These are phyloP conservation scores for Drosophila formosana DNA, from an alignment of 2,888 invertebrate genomes.

Conservation along the genomic window DNA sequence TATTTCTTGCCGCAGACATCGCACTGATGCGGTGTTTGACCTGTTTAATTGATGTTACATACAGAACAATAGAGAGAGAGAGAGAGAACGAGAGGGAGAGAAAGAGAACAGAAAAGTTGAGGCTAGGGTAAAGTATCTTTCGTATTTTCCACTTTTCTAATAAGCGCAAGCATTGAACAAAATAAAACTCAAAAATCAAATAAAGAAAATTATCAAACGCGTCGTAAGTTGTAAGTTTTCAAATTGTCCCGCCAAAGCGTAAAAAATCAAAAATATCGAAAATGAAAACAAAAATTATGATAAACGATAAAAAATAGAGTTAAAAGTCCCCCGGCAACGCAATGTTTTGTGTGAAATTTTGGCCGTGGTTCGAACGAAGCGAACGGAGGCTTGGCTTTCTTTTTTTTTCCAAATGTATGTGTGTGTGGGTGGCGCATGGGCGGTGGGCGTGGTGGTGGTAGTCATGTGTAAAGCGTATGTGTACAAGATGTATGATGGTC, in stretches of 20 bases:
- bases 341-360: conserved; percentile 74
- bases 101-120: conserved; percentile 57
- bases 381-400: conserved; percentile 70
- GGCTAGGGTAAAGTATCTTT: conserved; percentile 44
- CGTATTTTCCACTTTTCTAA: conserved; percentile 15
- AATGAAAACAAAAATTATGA: conserved; percentile 31
- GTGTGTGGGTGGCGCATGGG: conserved; percentile 70
- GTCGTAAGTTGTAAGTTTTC: conserved; percentile 23
- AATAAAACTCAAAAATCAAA: conserved; percentile 25
- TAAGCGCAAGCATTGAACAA: conserved; percentile 45
- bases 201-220: conserved; percentile 14
- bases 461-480: conserved; percentile 49
- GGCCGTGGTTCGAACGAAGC: conserved; percentile 79
- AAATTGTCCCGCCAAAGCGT: conserved; percentile 38
- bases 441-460: conserved; percentile 53
- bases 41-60: conserved; percentile 84
- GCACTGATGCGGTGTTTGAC: conserved; percentile 95
- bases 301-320: conserved; percentile 9
- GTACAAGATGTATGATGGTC: conserved; percentile 23
- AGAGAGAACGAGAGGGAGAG: conserved; percentile 1
- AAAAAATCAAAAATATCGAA: conserved; percentile 22
- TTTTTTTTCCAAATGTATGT: background rate
- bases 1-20: conserved; percentile 95
- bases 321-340: conserved; percentile 64
- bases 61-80: conserved; percentile 45